phyloP scores from a whole-genome alignment of 1,140 invertebrate species.

The Neelides sp. region DNA sequence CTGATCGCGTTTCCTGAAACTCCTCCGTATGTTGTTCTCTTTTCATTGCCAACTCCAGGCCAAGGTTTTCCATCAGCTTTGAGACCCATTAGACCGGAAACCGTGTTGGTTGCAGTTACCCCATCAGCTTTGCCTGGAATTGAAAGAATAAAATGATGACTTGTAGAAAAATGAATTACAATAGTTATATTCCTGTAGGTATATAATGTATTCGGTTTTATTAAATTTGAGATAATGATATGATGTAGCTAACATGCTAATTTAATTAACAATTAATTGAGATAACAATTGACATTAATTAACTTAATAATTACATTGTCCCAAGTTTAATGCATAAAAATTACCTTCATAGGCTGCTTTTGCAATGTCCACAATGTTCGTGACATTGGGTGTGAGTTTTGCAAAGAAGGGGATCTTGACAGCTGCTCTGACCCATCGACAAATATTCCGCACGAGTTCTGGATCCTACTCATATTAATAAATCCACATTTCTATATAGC shows the following conservation, averaged over 20 bases:
- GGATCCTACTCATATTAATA: conserved; percentile 63
- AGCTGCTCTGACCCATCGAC: conserved; percentile 69
- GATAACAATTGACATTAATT: too few species aligned
- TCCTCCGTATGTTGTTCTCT: conserved; percentile 87
- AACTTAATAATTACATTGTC: background rate
- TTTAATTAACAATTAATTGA: too few species aligned
- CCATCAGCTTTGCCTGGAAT: conserved; percentile 70
- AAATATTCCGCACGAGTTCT: conserved; percentile 73
- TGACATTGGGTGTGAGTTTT: conserved; percentile 96
- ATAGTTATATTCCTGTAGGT: background rate
- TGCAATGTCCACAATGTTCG: conserved; percentile 79
- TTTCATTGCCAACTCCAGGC: conserved; percentile 71
- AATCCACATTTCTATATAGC: background rate
- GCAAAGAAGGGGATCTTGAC: conserved; percentile 94
- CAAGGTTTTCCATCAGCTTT: conserved; percentile 67
- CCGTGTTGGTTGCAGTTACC: conserved; percentile 93
- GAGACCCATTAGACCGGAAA: conserved; percentile 82
- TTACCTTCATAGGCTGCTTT: conserved; percentile 74
- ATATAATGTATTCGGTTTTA: background rate
- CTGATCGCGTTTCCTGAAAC: conserved; percentile 90
- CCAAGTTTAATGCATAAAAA: too few species aligned
- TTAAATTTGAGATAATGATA: conserved; percentile 1
- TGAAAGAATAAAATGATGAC: conserved; percentile 6
- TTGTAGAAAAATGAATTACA: background rate
- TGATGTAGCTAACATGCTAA: background rate